Conservation (phyloP, 2,797 vertebrate species). For the Pygocentrus nattereri region DNA sequence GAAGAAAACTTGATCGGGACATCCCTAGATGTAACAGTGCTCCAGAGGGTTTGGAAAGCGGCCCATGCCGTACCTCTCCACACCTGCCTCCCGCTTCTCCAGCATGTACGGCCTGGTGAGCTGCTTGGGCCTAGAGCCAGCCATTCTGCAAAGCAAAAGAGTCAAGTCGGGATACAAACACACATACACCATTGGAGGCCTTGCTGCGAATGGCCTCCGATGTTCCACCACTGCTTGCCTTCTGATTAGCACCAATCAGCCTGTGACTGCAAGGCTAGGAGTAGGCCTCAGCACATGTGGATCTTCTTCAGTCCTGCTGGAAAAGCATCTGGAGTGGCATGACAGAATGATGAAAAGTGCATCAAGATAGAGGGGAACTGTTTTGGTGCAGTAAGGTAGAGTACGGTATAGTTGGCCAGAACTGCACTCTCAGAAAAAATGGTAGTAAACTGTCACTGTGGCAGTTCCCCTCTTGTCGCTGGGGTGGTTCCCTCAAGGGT, state of each 20-base stretch:
- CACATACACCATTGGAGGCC: neutral
- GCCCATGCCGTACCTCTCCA: slow-evolving; percentile 49
- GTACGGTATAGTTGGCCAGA: too few species aligned
- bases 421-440: too few species aligned
- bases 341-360: too few species aligned
- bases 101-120: slow-evolving; percentile 46
- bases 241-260: neutral
- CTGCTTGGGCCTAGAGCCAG: slow-evolving; percentile 48
- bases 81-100: slow-evolving; percentile 54
- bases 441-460: too few species aligned
- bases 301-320: too few species aligned
- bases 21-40: neutral
- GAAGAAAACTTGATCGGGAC: neutral
- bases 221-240: neutral
- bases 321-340: too few species aligned
- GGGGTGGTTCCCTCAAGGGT: too few species aligned
- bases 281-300: too few species aligned
- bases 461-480: too few species aligned
- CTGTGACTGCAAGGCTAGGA: neutral
- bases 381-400: too few species aligned
- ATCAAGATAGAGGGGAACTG: too few species aligned
- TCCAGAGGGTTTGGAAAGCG: slow-evolving; percentile 67
- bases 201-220: slow-evolving; percentile 10
- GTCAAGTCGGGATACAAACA: slow-evolving; percentile 17
- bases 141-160: slow-evolving; percentile 59